Conservation (phyloP, 1,140 invertebrate genomes). For the Zaprionus taronus region DNA sequence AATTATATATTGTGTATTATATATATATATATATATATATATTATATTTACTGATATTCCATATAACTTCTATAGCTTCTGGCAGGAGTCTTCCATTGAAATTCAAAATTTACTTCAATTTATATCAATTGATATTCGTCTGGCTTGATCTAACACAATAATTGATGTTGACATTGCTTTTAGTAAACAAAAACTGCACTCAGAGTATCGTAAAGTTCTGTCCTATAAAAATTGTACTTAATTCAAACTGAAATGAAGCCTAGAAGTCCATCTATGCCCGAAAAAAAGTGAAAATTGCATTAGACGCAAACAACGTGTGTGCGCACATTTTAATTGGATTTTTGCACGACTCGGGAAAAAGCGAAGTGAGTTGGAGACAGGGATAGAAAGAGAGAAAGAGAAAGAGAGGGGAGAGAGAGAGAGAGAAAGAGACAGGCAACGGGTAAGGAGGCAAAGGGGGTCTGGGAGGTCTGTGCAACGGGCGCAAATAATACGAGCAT, state of each 20-base stretch:
- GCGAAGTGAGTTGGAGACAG: neutral
- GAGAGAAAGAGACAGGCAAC: slow-evolving; percentile 8
- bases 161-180: neutral
- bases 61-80: too few species aligned
- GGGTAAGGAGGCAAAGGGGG: slow-evolving; percentile 1
- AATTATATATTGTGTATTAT: too few species aligned
- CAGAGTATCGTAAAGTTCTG: neutral
- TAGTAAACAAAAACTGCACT: neutral
- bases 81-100: too few species aligned
- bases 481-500: slow-evolving; percentile 65
- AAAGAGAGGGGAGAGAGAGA: neutral
- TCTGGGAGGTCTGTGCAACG: slow-evolving; percentile 61
- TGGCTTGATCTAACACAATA: too few species aligned
- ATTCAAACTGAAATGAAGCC: neutral
- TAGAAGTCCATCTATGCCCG: slow-evolving; percentile 1
- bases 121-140: too few species aligned
- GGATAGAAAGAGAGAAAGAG: neutral
- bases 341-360: slow-evolving; percentile 31
- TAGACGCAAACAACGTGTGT: slow-evolving; percentile 61
- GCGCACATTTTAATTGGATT: slow-evolving; percentile 78
- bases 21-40: too few species aligned
- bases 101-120: too few species aligned
- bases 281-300: slow-evolving; percentile 71
- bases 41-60: too few species aligned
- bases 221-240: neutral